Conservation (phyloP, 1,140 invertebrate species). For the Dermatophagoides farinae region DNA sequence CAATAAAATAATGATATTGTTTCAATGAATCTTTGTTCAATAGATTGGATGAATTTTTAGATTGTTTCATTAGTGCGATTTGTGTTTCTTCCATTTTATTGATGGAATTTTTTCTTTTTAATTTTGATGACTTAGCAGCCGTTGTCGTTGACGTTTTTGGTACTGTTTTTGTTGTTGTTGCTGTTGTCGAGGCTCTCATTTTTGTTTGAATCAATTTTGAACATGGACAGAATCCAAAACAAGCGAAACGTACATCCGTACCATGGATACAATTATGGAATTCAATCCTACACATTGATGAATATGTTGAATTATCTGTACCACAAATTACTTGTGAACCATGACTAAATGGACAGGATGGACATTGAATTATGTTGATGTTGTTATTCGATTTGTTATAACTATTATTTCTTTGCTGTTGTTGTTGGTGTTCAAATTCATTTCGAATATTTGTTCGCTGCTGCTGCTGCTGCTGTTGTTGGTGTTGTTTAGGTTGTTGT, state of each 20-base stretch:
- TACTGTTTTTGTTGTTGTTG: neutral
- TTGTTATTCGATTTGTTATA: neutral
- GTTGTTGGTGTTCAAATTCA: neutral
- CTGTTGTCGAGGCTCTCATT: too few species aligned
- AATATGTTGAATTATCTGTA: slow-evolving; percentile 75
- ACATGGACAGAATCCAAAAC: slow-evolving; percentile 74
- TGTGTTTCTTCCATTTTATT: too few species aligned
- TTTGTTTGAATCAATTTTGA: slow-evolving; percentile 20
- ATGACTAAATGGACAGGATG: slow-evolving; percentile 50
- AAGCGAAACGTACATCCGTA: slow-evolving; percentile 46
- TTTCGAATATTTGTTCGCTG: neutral
- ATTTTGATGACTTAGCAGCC: too few species aligned
- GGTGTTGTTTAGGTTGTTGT: too few species aligned
- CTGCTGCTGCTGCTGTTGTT: neutral
- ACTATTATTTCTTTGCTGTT: neutral
- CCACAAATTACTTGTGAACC: slow-evolving; percentile 59
- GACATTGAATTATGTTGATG: slow-evolving; percentile 31
- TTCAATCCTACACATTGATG: slow-evolving; percentile 62
- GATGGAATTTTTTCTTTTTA: too few species aligned
- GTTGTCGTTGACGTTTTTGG: too few species aligned
- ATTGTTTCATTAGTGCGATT: too few species aligned
- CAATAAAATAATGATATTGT: neutral
- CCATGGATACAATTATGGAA: slow-evolving; percentile 75
- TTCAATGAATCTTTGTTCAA: neutral
- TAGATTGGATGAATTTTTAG: neutral